phyloP scores from a whole-genome alignment of 2,113 vertebrate genomes.

The Platichthys stellatus region DNA sequence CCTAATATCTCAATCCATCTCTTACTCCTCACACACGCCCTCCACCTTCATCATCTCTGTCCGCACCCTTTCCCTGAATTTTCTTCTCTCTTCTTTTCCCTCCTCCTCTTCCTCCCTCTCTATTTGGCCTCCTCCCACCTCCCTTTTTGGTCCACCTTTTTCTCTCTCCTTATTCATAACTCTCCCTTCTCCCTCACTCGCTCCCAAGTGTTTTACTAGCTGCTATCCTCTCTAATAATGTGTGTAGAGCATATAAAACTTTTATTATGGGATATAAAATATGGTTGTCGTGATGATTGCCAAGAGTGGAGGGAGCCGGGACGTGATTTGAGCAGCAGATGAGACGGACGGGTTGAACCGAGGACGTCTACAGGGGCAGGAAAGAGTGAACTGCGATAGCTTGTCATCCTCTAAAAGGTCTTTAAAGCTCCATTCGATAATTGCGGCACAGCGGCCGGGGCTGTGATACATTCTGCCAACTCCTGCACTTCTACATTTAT shows the following conservation, averaged over 20 bases:
- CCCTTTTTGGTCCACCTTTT: constrained; percentile 17
- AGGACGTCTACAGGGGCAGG: constrained; percentile 58
- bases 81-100: constrained; percentile 1
- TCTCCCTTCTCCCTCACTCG: constrained; percentile 55
- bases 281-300: constrained; percentile 72
- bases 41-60: constrained; percentile 32
- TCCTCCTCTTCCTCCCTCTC: constrained; percentile 3
- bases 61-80: constrained; percentile 32
- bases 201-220: constrained; percentile 79
- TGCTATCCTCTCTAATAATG: constrained; percentile 82
- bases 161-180: constrained; percentile 63
- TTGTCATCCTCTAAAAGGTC: constrained; percentile 50
- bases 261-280: constrained; percentile 81
- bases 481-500: constrained; percentile 37
- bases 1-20: not conserved
- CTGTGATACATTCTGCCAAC: constrained; percentile 28
- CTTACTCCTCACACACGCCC: constrained; percentile 21
- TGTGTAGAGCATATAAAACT: constrained; percentile 81
- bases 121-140: constrained; percentile 4
- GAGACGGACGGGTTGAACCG: constrained; percentile 68
- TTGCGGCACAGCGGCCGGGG: constrained; percentile 36
- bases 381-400: constrained; percentile 41
- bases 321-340: constrained; percentile 73
- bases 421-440: constrained; percentile 58
- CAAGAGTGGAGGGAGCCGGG: constrained; percentile 50